phyloP scores from a whole-genome alignment of 1,140 invertebrate genomes.

The Diprion similis region DNA sequence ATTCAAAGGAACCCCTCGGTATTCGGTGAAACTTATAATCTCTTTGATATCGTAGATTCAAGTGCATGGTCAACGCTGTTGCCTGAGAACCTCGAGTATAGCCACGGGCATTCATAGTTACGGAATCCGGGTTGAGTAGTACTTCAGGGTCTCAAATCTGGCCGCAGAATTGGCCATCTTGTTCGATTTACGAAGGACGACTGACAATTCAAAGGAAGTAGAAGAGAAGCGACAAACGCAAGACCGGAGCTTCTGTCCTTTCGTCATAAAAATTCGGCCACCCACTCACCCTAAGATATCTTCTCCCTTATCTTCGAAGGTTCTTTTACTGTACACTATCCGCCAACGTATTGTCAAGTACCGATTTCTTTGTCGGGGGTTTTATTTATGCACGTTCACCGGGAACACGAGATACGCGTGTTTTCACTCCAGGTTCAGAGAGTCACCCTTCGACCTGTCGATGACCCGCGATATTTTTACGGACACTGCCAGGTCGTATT shows the following conservation, averaged over 20 bases:
- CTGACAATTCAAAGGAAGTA: not conserved
- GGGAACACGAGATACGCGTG: no score
- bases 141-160: not conserved
- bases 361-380: not conserved
- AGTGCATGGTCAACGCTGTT: no score
- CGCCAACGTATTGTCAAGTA: not conserved
- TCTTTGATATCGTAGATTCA: no score
- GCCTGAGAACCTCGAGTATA: no score
- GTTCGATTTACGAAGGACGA: not conserved
- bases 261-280: not conserved
- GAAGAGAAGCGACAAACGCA: not conserved
- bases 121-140: no score
- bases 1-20: no score
- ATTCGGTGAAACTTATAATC: no score
- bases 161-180: constrained; percentile 2
- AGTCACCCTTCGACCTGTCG: not conserved
- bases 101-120: no score
- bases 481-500: not conserved
- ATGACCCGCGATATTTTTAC: not conserved
- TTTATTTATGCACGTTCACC: not conserved
- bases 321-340: not conserved
- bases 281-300: not conserved
- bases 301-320: not conserved
- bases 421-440: not conserved
- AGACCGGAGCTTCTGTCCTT: not conserved